Evolutionary conservation across 2,888 invertebrate genomes (phyloP), one percentile per base, ranked within the genome.

Genomic region (Parochlus steinenii): DNA sequence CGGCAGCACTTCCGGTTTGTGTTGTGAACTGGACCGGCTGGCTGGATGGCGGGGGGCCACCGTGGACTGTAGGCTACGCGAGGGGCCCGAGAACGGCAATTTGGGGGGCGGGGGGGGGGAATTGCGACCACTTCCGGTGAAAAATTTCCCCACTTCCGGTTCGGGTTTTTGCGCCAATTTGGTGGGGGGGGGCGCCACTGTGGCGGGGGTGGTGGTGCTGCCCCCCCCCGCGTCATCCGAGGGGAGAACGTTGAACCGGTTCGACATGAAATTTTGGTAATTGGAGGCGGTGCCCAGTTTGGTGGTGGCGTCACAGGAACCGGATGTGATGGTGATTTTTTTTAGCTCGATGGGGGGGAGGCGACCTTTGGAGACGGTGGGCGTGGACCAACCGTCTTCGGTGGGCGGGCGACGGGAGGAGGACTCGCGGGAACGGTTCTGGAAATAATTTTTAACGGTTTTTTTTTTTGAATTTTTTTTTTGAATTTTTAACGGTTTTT

Each of bases 341-440:
- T 23, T 23, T 3, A 38, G n/a, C 29, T 33, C 23, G 18, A 33
- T 27, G 15, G 28, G 28, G 28, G 7, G 12, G n/a, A 10, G 6
- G 8, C 28, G 27, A 6, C 15, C 31, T 30, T 37, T 25, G 31
- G 12, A 20, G 32, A 30, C 18, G 28, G 54, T 53, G 53, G 56
- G 58, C 41, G 61, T 49, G 22, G 51, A 51, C 57, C 56, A 58
- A 8, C 51, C 50, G 29, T 51, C 54, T 19, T 54, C 55, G 29
- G 50, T 31, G 6, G 17, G 30, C 17, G 27, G 34, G 10, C 23
- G 22, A 10, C 36, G 36, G 7, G 29, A 30, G 18, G 29, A 20
- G 12, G 5, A 7, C 10, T 25, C n/a, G n/a, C n/a, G n/a, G n/a
- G n/a, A n/a, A n/a, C n/a, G n/a, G n/a, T n/a, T n/a, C n/a, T n/a